Evolutionary conservation across 1,140 invertebrate genomes (phyloP).

Genomic region (Eciton burchellii): DNA sequence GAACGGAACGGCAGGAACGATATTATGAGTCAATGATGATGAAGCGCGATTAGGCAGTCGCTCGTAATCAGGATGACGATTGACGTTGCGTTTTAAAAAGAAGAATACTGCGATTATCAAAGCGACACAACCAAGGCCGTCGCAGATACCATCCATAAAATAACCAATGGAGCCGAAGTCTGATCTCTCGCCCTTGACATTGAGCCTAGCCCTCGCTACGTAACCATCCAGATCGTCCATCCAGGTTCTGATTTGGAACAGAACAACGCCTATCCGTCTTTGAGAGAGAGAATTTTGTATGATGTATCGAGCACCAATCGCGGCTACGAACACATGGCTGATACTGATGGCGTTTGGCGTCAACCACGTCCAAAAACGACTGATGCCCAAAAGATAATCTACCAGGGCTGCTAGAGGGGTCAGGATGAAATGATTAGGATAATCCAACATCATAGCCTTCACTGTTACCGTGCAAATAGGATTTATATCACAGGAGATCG

Average conservation of each 20-base stretch:
- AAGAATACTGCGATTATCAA: slow-evolving; percentile 88
- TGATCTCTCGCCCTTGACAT: slow-evolving; percentile 89
- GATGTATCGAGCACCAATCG: slow-evolving; percentile 89
- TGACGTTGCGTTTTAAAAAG: slow-evolving; percentile 89
- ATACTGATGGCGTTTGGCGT: slow-evolving; percentile 92
- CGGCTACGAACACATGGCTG: slow-evolving; percentile 90
- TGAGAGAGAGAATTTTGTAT: slow-evolving; percentile 89
- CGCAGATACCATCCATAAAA: slow-evolving; percentile 91
- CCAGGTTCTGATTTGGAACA: slow-evolving; percentile 92
- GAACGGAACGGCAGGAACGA: slow-evolving; percentile 35
- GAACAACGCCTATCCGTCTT: slow-evolving; percentile 89
- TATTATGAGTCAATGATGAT: neutral
- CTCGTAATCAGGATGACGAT: slow-evolving; percentile 88
- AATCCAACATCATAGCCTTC: slow-evolving; percentile 91
- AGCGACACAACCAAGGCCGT: slow-evolving; percentile 90
- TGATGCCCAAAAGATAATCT: slow-evolving; percentile 88
- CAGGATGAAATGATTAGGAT: slow-evolving; percentile 91
- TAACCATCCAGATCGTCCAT: slow-evolving; percentile 93
- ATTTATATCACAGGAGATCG: slow-evolving; percentile 89
- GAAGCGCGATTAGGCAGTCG: slow-evolving; percentile 82
- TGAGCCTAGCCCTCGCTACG: slow-evolving; percentile 89
- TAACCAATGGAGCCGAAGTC: slow-evolving; percentile 90
- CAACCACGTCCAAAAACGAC: slow-evolving; percentile 87
- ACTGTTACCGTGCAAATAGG: slow-evolving; percentile 91
- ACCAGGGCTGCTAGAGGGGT: slow-evolving; percentile 89